Conservation (phyloP, 2,888 invertebrate species). For the Alviniconcha strummeri region DNA sequence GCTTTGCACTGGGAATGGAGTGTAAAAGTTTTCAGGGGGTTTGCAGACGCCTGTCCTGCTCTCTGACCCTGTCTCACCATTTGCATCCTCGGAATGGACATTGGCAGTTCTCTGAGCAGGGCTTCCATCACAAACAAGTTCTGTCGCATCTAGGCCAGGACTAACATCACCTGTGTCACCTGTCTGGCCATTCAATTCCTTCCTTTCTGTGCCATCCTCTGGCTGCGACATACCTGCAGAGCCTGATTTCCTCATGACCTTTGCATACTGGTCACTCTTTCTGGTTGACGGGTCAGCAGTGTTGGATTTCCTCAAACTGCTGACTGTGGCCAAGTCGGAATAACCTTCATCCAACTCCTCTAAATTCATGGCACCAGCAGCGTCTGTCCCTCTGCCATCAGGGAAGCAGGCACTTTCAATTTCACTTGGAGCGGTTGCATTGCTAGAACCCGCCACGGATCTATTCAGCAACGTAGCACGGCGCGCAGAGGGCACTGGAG, state of each 20-base stretch:
- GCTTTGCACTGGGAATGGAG: slow-evolving; percentile 16
- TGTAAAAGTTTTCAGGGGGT: slow-evolving; percentile 25
- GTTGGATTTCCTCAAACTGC: not conserved
- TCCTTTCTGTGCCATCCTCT: not conserved
- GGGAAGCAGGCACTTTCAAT: not conserved
- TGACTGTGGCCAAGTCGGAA: slow-evolving; percentile 25
- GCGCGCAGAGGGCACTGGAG: slow-evolving; percentile 13
- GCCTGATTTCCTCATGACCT: not conserved
- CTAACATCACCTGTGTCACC: too few species aligned
- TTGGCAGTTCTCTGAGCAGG: not conserved
- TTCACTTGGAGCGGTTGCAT: not conserved
- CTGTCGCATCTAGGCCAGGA: too few species aligned
- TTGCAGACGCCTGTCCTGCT: not conserved
- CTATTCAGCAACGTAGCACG: not conserved
- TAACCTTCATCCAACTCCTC: slow-evolving; percentile 35
- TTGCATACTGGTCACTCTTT: not conserved
- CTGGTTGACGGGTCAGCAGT: not conserved
- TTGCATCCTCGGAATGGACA: not conserved
- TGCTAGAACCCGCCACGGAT: not conserved
- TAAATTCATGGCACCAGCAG: not conserved
- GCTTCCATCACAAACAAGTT: too few species aligned
- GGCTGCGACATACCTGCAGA: not conserved
- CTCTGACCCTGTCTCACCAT: not conserved
- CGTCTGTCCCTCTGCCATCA: not conserved
- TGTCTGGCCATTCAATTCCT: not conserved